Percentiles rank a stretch among this genome's conserved stretches.
These are phyloP conservation scores for Malurus leucopterus DNA, from an alignment of 2,797 vertebrate species.

Conservation along the genomic window DNA sequence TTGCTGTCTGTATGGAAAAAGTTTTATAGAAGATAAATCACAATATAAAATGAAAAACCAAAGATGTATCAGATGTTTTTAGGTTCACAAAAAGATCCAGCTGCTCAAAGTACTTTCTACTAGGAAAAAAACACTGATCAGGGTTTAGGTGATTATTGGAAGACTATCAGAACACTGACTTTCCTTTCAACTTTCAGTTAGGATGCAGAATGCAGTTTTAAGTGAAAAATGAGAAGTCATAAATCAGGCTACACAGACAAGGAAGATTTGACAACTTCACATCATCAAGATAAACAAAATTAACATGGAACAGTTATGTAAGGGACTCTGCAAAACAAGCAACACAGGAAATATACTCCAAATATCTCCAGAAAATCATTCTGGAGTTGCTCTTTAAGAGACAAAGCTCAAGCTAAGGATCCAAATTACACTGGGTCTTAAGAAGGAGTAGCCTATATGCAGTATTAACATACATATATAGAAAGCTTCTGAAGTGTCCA, in stretches of 20 bases:
- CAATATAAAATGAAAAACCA: neutral
- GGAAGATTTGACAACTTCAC: neutral
- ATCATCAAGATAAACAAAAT: neutral
- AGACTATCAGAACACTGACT: neutral
- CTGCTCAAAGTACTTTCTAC: neutral
- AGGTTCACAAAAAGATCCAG: neutral
- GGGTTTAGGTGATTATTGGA: neutral
- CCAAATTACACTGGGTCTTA: neutral
- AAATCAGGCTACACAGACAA: neutral
- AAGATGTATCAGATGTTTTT: neutral
- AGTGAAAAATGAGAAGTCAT: neutral
- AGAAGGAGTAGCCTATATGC: neutral
- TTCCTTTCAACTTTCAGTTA: neutral
- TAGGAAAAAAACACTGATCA: neutral
- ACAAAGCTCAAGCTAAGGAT: neutral
- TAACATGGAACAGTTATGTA: neutral
- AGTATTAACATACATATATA: rapidly evolving
- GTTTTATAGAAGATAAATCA: neutral
- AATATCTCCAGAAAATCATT: neutral
- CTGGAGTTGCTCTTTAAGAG: neutral
- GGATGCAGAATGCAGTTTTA: neutral
- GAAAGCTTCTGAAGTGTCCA: neutral
- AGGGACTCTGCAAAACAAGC: neutral
- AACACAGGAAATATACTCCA: neutral
- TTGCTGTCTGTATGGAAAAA: neutral